Percentiles rank a stretch among this genome's conserved stretches.
phyloP scores from a whole-genome alignment of 2,113 vertebrate species.

The Labeo rohita region DNA sequence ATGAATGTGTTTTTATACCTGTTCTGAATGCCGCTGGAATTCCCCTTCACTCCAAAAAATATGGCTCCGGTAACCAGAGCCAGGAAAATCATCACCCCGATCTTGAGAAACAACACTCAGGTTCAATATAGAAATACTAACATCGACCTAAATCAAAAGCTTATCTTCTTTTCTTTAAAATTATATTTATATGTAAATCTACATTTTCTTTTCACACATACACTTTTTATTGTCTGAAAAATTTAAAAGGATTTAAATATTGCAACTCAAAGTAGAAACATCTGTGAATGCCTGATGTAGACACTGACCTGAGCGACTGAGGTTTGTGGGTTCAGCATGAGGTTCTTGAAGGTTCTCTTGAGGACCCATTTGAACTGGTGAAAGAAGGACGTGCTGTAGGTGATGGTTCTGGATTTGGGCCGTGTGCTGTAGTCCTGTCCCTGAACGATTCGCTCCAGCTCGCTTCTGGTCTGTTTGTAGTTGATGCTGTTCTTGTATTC shows the following conservation, averaged over 20 bases:
- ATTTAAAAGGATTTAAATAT: too few species aligned
- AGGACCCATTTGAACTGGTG: conserved; percentile 88
- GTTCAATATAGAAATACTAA: neutral
- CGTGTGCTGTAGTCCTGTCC: conserved; percentile 32
- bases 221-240: too few species aligned
- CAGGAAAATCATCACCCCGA: conserved; percentile 72
- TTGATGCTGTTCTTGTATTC: conserved; percentile 75
- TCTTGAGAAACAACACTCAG: conserved; percentile 63
- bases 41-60: conserved; percentile 79
- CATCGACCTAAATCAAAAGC: neutral
- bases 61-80: conserved; percentile 77
- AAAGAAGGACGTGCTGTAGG: conserved; percentile 83
- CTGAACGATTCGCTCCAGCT: conserved; percentile 72
- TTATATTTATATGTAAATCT: too few species aligned
- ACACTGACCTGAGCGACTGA: conserved; percentile 87
- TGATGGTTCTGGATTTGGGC: conserved; percentile 70
- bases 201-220: too few species aligned
- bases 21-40: conserved; percentile 84
- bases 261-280: too few species aligned
- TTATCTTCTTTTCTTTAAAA: neutral
- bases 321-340: conserved; percentile 89
- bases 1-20: conserved; percentile 71
- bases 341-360: conserved; percentile 86
- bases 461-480: conserved; percentile 74
- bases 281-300: too few species aligned